Percentiles rank a stretch among this genome's conserved stretches.
Evolutionary conservation across 2,797 vertebrate species (phyloP).

Genomic region (Perodicticus potto): DNA sequence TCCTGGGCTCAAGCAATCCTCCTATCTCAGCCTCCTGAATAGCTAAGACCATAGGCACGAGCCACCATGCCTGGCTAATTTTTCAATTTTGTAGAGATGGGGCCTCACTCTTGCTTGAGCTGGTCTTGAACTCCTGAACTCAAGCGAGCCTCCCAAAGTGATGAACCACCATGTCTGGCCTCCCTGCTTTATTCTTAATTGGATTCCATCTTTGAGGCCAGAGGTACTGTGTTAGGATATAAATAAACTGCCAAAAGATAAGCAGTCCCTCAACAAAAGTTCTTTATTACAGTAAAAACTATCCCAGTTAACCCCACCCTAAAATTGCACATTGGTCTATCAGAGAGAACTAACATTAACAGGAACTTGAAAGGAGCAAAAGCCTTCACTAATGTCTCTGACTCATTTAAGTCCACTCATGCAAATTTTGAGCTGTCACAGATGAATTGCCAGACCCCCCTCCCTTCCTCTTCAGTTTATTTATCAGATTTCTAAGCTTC

Average conservation of each 20-base stretch:
- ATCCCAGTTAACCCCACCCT: neutral
- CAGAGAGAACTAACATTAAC: conserved; percentile 45
- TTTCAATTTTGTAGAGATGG: neutral
- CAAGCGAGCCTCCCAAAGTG: neutral
- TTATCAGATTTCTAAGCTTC: neutral
- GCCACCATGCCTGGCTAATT: neutral
- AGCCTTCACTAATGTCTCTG: neutral
- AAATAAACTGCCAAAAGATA: neutral
- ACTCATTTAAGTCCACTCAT: neutral
- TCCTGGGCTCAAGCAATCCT: neutral
- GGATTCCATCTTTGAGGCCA: neutral
- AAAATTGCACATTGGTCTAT: neutral
- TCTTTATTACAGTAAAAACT: conserved; percentile 23
- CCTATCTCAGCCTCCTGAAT: too few species aligned
- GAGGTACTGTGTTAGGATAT: neutral
- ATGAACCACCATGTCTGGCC: neutral
- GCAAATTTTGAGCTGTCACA: conserved; percentile 11
- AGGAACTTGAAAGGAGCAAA: conserved; percentile 30
- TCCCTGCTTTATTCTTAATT: neutral
- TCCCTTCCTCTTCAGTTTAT: conserved; percentile 12
- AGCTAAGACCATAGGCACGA: neutral
- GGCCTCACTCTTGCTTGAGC: neutral
- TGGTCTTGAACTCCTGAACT: neutral
- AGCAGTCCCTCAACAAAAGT: neutral
- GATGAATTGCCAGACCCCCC: neutral